Percentiles rank a stretch among this genome's conserved stretches.
These are phyloP conservation scores for Sebastes cheni DNA, from an alignment of 2,797 vertebrate genomes.

Conservation along the genomic window DNA sequence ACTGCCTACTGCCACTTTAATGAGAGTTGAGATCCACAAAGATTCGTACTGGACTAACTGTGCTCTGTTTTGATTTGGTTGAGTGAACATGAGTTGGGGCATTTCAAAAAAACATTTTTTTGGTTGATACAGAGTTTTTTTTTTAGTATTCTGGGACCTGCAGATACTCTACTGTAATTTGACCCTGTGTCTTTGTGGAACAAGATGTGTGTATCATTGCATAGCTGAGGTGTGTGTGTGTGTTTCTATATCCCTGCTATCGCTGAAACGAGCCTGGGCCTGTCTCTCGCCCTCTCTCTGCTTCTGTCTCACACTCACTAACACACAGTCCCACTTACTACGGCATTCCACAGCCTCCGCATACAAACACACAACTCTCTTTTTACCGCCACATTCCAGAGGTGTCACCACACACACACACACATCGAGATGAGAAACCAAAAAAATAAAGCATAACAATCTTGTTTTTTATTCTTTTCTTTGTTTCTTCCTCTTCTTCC, in stretches of 20 bases:
- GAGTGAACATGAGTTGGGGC: not conserved
- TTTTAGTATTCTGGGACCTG: not conserved
- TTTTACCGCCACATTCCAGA: conserved; percentile 49
- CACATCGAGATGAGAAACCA: not conserved
- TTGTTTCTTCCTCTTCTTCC: not conserved
- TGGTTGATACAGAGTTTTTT: too few relatives aligned
- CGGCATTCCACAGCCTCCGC: conserved; percentile 63
- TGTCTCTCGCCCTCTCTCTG: conserved; percentile 20
- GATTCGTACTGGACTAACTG: not conserved
- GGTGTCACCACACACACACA: conserved; percentile 38
- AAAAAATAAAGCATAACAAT: not conserved
- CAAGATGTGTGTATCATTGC: not conserved
- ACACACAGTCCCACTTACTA: conserved; percentile 44
- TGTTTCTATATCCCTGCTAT: conserved; percentile 2
- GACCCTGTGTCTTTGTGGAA: not conserved
- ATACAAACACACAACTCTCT: conserved; percentile 41
- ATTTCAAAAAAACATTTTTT: too few relatives aligned
- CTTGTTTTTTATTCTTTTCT: not conserved
- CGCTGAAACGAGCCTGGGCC: conserved; percentile 50
- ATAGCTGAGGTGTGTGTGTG: not conserved
- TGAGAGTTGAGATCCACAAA: not conserved
- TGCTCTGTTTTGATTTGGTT: not conserved
- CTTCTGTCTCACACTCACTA: not conserved
- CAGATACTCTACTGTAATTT: not conserved
- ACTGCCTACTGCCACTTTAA: not conserved